Evolutionary conservation across 2,113 vertebrate species (phyloP).

Genomic region (Elaphurus davidianus): DNA sequence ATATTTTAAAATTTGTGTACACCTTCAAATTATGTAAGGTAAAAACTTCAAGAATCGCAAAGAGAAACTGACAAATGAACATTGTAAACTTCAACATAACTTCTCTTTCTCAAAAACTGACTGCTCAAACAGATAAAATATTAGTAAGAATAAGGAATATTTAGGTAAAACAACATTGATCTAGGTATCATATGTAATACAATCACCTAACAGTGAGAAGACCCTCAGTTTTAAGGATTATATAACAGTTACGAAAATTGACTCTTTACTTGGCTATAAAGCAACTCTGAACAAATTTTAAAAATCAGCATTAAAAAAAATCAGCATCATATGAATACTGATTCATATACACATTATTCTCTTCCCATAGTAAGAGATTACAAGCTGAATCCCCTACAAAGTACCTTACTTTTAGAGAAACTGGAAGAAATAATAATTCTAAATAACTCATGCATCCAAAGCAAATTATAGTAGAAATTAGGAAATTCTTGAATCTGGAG

Average conservation of each 20-base stretch:
- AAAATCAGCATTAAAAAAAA: not conserved
- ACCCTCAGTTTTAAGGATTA: not conserved
- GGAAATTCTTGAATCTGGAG: not conserved
- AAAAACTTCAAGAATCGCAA: not conserved
- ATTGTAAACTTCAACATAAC: not conserved
- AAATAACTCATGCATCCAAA: not conserved
- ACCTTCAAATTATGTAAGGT: not conserved
- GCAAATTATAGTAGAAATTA: not conserved
- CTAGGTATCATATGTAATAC: not conserved
- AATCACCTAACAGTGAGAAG: not conserved
- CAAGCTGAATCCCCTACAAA: not conserved
- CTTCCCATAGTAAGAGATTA: not conserved
- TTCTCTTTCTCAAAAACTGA: not conserved
- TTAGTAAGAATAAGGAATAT: not conserved
- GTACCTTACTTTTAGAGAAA: not conserved
- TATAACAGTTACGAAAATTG: not conserved
- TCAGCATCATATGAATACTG: not conserved
- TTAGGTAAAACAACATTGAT: not conserved
- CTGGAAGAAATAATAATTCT: not conserved
- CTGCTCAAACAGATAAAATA: not conserved
- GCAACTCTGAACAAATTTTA: not conserved
- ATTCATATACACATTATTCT: not conserved
- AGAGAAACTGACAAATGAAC: not conserved
- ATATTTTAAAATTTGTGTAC: not conserved
- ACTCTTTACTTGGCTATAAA: not conserved